These are phyloP conservation scores for Fringilla coelebs DNA, from an alignment of 2,797 vertebrate species.

Conservation along the genomic window DNA sequence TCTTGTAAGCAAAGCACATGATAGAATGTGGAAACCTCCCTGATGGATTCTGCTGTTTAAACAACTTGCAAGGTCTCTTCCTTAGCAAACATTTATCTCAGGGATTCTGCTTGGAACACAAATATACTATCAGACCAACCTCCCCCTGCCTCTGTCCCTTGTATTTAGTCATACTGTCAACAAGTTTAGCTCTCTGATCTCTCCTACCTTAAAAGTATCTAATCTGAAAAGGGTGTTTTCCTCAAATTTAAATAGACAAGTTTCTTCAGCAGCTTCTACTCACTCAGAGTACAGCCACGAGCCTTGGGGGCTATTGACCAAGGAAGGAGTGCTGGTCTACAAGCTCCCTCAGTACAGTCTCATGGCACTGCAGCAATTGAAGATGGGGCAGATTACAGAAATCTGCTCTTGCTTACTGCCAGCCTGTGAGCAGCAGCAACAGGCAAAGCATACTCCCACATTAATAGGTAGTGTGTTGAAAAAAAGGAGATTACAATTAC, in stretches of 20 bases:
- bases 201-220: not conserved
- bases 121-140: not conserved
- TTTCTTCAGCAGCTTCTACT: constrained; percentile 1
- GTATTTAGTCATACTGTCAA: not conserved
- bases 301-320: not conserved
- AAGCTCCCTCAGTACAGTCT: not conserved
- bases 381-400: not conserved
- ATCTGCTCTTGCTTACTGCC: not conserved
- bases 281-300: not conserved
- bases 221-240: not conserved
- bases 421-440: not conserved
- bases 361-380: not conserved
- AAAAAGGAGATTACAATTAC: not conserved
- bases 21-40: not conserved
- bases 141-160: not conserved
- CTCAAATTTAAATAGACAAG: not conserved
- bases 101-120: not conserved
- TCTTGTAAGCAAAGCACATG: not conserved
- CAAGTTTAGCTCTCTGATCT: not conserved
- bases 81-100: not conserved
- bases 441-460: not conserved
- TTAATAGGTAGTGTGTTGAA: not conserved
- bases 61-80: not conserved
- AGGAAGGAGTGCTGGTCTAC: not conserved
- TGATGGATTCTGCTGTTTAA: not conserved